A percentile compares a stretch with the other conserved stretches of the same genome.
These are phyloP conservation scores for Brachyrhaphis roseni DNA, from an alignment of 2,797 vertebrate genomes.

Conservation along the genomic window DNA sequence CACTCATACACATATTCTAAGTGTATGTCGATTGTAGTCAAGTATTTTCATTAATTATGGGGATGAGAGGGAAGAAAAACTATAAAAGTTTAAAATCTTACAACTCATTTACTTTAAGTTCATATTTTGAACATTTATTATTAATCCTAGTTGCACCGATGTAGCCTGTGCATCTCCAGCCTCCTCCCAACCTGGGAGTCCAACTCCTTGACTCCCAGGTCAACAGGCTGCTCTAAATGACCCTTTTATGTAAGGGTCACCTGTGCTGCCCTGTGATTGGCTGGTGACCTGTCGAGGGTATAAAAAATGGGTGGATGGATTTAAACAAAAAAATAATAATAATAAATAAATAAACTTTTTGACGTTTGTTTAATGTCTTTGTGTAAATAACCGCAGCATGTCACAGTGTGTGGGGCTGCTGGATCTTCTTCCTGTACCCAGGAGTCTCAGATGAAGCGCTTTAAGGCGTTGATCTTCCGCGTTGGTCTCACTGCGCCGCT, in stretches of 20 bases:
- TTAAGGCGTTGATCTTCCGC: conserved; percentile 62
- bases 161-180: not conserved
- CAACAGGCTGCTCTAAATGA: not conserved
- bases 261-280: not conserved
- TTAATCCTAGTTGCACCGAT: not conserved
- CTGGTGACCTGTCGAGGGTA: not conserved
- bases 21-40: not conserved
- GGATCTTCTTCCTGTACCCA: conserved; percentile 28
- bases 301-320: too few relatives aligned
- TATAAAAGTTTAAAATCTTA: not conserved
- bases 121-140: not conserved
- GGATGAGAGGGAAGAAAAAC: too few relatives aligned
- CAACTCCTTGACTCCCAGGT: not conserved
- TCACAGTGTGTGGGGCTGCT: not conserved
- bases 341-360: not conserved
- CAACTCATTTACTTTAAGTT: not conserved
- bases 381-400: not conserved
- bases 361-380: not conserved
- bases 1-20: not conserved
- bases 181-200: not conserved
- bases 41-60: not conserved
- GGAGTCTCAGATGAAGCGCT: not conserved
- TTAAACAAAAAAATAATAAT: too few relatives aligned
- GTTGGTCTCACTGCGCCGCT: conserved; percentile 23
- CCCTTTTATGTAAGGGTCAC: not conserved